These are phyloP conservation scores for Lasioglossum villosulum DNA, from an alignment of 2,888 invertebrate genomes.

Conservation along the genomic window DNA sequence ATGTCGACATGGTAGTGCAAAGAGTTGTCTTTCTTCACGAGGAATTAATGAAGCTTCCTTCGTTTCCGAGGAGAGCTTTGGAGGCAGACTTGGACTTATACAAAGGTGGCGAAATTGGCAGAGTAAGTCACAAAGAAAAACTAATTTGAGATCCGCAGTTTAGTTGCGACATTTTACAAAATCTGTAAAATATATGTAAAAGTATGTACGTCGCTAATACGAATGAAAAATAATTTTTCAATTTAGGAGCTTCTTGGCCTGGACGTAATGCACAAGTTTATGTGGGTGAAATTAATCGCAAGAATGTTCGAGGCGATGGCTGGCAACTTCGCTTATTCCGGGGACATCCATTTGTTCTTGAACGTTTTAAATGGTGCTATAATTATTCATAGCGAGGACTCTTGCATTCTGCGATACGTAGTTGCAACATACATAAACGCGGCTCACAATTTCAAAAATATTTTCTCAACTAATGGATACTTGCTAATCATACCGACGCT, in stretches of 20 bases:
- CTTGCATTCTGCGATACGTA: constrained; percentile 96
- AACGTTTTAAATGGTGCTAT: constrained; percentile 99
- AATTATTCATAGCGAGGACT: constrained; percentile 98
- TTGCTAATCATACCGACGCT: constrained; percentile 99
- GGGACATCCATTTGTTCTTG: constrained; percentile 98
- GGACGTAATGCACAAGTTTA: constrained; percentile 98
- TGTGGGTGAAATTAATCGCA: constrained; percentile 98
- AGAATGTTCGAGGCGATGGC: constrained; percentile 99
- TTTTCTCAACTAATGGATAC: constrained; percentile 99
- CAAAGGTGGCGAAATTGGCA: constrained; percentile 94
- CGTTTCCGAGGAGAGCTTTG: constrained; percentile 98
- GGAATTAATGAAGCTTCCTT: constrained; percentile 98
- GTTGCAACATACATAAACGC: constrained; percentile 99
- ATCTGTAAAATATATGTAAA: no score
- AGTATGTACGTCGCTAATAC: no score
- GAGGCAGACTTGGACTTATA: constrained; percentile 98
- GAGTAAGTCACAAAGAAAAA: constrained; percentile 85
- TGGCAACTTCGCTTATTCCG: constrained; percentile 97
- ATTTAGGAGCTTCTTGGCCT: constrained; percentile 92
- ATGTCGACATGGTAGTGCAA: constrained; percentile 98
- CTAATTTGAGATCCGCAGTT: no score
- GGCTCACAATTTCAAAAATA: constrained; percentile 98
- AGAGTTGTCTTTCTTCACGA: constrained; percentile 99
- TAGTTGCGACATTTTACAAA: no score
- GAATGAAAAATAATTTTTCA: background rate